These are phyloP conservation scores for Tachycineta bicolor DNA, from an alignment of 2,113 vertebrate genomes.

Conservation along the genomic window DNA sequence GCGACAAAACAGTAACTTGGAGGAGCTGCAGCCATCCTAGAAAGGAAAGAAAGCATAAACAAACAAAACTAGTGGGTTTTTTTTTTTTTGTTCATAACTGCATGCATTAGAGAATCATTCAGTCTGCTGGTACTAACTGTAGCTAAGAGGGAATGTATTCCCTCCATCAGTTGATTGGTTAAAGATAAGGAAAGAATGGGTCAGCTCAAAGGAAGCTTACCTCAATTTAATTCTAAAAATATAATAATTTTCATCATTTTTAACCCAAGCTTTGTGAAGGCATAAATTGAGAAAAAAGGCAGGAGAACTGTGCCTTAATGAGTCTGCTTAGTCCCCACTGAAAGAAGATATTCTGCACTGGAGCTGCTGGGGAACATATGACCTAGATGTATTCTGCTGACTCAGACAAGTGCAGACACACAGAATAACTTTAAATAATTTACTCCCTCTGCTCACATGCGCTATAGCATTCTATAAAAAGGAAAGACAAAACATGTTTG, in stretches of 20 bases:
- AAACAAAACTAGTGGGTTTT: neutral
- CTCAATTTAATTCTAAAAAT: neutral
- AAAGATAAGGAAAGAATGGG: neutral
- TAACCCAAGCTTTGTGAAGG: neutral
- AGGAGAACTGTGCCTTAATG: neutral
- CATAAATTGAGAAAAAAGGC: neutral
- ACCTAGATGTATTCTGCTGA: constrained; percentile 55
- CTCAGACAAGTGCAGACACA: constrained; percentile 33
- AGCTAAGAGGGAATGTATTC: neutral
- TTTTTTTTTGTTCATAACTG: neutral
- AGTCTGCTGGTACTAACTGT: neutral
- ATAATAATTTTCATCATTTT: neutral
- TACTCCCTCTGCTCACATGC: neutral
- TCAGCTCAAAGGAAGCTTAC: neutral
- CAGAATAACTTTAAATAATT: constrained; percentile 34
- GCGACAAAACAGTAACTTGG: constrained; percentile 83
- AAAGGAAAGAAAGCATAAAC: neutral
- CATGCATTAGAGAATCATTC: neutral
- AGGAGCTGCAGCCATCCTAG: constrained; percentile 79
- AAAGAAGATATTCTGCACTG: neutral
- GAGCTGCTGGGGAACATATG: neutral
- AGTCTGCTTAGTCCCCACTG: neutral
- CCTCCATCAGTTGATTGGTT: neutral
- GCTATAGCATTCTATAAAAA: neutral
- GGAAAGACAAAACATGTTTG: neutral